A percentile compares a stretch with the other conserved stretches of the same genome.
Conservation (phyloP, 2,113 vertebrate genomes). For the Sitta europaea region DNA sequence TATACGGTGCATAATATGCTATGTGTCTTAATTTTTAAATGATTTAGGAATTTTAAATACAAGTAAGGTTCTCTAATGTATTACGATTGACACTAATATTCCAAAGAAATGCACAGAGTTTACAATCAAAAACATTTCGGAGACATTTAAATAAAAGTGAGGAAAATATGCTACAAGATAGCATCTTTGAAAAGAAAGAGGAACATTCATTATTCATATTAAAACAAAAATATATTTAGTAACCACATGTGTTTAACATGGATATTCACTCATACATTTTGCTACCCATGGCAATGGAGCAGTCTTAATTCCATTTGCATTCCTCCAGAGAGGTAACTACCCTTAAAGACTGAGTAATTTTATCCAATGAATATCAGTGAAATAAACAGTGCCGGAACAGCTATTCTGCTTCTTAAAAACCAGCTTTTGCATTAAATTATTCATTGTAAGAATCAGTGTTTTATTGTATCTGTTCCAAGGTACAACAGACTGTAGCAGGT, state of each 20-base stretch:
- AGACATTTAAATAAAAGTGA: background rate
- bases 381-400: background rate
- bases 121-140: background rate
- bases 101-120: background rate
- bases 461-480: background rate
- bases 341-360: background rate
- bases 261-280: background rate
- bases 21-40: constrained; percentile 2
- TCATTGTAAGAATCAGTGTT: background rate
- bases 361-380: background rate
- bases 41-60: background rate
- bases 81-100: background rate
- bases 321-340: background rate
- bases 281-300: background rate
- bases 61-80: background rate
- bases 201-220: background rate
- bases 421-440: background rate
- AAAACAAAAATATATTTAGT: background rate
- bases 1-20: background rate
- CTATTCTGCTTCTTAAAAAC: background rate
- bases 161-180: background rate
- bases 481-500: background rate
- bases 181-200: background rate
- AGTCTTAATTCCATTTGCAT: background rate
- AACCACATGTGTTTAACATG: background rate